These are phyloP conservation scores for Setophaga coronata DNA, from an alignment of 2,113 vertebrate species.

Conservation along the genomic window DNA sequence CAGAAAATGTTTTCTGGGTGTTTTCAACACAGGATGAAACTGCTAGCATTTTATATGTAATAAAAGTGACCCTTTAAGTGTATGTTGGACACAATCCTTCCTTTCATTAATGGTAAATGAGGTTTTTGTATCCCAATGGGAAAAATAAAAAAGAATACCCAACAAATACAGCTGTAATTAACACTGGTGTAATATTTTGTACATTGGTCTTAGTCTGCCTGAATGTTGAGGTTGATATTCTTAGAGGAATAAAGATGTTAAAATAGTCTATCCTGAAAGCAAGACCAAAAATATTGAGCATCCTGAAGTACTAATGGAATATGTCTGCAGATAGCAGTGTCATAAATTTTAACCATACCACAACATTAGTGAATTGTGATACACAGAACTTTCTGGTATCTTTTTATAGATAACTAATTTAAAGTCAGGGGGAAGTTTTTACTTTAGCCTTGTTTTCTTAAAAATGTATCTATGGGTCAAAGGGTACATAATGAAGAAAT, in stretches of 20 bases:
- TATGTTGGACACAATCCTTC: neutral
- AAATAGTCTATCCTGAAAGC: neutral
- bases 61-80: neutral
- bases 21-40: neutral
- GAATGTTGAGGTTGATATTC: neutral
- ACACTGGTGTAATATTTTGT: neutral
- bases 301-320: neutral
- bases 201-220: neutral
- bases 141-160: neutral
- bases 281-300: neutral
- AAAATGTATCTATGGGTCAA: neutral
- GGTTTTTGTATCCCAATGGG: neutral
- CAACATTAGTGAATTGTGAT: neutral
- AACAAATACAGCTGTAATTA: neutral
- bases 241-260: neutral
- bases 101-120: neutral
- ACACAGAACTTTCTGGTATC: neutral
- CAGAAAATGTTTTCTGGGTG: neutral
- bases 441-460: rapidly evolving
- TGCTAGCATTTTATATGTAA: neutral
- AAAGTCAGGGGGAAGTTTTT: neutral
- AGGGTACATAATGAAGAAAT: neutral
- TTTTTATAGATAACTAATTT: neutral
- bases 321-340: neutral
- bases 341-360: neutral